Evolutionary conservation across 2,113 vertebrate species (phyloP).

Genomic region (Saccopteryx leptura): DNA sequence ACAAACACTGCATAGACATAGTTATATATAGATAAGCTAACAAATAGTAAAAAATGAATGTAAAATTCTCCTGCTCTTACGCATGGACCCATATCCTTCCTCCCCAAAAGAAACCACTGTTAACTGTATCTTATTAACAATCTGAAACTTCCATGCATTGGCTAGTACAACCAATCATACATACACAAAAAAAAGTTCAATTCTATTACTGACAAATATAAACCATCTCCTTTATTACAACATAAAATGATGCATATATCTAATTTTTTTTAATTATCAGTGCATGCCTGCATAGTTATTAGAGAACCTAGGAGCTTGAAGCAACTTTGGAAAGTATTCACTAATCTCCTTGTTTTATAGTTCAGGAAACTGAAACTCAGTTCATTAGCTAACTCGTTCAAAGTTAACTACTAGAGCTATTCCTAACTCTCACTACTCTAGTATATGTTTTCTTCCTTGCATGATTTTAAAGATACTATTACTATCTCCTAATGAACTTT

Average conservation of each 20-base stretch:
- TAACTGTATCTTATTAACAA: slow-evolving; percentile 42
- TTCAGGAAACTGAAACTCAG: slow-evolving; percentile 15
- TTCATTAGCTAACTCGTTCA: slow-evolving; percentile 25
- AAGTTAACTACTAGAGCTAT: background rate
- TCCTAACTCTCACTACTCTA: background rate
- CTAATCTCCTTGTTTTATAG: background rate
- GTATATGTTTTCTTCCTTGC: slow-evolving; percentile 20
- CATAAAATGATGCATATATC: slow-evolving; percentile 37
- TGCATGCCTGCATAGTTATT: background rate
- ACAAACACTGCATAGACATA: background rate
- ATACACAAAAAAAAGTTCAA: slow-evolving; percentile 8
- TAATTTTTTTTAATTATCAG: slow-evolving; percentile 11
- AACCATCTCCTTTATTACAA: background rate
- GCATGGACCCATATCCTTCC: background rate
- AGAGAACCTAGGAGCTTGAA: background rate
- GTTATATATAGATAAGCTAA: background rate
- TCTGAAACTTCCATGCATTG: slow-evolving; percentile 4
- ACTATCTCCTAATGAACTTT: background rate
- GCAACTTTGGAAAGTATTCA: background rate
- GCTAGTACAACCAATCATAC: background rate
- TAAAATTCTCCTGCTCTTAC: slow-evolving; percentile 49
- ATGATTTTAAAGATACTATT: slow-evolving; percentile 26
- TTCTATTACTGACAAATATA: background rate
- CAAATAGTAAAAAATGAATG: slow-evolving; percentile 45
- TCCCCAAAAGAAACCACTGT: background rate